Evolutionary conservation across 2,797 vertebrate species (phyloP).

Genomic region (Cuniculus paca): DNA sequence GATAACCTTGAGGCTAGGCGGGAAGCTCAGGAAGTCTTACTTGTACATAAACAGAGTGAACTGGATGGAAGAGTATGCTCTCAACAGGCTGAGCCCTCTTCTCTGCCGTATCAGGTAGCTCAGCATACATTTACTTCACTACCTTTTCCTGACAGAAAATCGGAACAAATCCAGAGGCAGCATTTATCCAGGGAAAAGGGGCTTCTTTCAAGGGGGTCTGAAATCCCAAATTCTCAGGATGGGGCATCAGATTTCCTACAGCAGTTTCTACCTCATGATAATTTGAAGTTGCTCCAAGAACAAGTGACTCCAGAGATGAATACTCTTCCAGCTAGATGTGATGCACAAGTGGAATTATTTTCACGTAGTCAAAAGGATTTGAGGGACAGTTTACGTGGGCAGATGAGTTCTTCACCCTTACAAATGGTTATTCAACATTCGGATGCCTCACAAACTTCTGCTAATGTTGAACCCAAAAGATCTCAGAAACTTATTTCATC

Average conservation of each 20-base stretch:
- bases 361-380: conserved; percentile 80
- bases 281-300: conserved; percentile 86
- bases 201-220: conserved; percentile 70
- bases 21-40: conserved; percentile 77
- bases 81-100: neutral
- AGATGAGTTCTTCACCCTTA: neutral
- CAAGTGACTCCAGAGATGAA: conserved; percentile 85
- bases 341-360: conserved; percentile 84
- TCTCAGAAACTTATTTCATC: conserved; percentile 45
- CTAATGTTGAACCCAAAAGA: conserved; percentile 48
- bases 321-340: conserved; percentile 82
- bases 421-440: neutral
- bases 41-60: conserved; percentile 29
- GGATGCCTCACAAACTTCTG: neutral
- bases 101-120: conserved; percentile 12
- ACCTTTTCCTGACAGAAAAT: neutral
- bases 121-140: conserved; percentile 46
- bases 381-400: conserved; percentile 83
- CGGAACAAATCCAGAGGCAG: conserved; percentile 47
- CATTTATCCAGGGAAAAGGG: conserved; percentile 11
- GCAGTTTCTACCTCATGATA: conserved; percentile 86
- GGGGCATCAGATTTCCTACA: conserved; percentile 82
- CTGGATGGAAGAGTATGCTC: neutral
- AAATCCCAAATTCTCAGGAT: conserved; percentile 77
- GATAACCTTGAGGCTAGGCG: conserved; percentile 68